These are phyloP conservation scores for Caenorhabditis sinica DNA, from an alignment of 2,888 invertebrate genomes.

Conservation along the genomic window DNA sequence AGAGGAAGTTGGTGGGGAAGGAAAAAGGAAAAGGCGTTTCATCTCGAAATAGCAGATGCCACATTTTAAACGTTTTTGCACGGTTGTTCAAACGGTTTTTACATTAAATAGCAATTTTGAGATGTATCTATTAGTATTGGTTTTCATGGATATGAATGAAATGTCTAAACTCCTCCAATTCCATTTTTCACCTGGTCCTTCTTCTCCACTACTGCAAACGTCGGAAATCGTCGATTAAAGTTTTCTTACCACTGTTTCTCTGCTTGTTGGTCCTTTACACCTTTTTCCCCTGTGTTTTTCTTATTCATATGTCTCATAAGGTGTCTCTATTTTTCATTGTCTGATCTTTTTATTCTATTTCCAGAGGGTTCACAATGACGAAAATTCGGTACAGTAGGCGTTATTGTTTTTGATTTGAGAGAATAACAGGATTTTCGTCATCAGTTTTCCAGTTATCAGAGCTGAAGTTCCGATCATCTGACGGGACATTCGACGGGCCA, in stretches of 20 bases:
- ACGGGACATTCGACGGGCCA: too few species aligned
- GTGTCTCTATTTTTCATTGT: neutral
- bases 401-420: too few species aligned
- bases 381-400: too few species aligned
- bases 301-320: conserved; percentile 9
- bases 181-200: conserved; percentile 2
- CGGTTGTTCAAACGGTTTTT: conserved; percentile 6
- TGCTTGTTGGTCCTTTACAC: conserved; percentile 11
- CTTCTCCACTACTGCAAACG: neutral
- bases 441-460: too few species aligned
- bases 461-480: too few species aligned
- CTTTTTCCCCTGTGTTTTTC: conserved; percentile 2
- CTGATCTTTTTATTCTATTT: neutral
- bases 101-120: too few species aligned
- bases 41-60: conserved; percentile 31
- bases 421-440: too few species aligned
- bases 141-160: neutral
- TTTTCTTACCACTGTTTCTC: conserved; percentile 47
- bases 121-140: neutral
- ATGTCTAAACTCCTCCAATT: neutral
- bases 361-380: neutral
- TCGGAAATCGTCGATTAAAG: conserved; percentile 49
- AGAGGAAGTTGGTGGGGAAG: conserved; percentile 23
- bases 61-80: conserved; percentile 1
- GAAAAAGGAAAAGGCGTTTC: neutral